Percentiles rank a stretch among this genome's conserved stretches.
Conservation (phyloP, 2,888 invertebrate species). For the Anoplius nigerrimus region DNA sequence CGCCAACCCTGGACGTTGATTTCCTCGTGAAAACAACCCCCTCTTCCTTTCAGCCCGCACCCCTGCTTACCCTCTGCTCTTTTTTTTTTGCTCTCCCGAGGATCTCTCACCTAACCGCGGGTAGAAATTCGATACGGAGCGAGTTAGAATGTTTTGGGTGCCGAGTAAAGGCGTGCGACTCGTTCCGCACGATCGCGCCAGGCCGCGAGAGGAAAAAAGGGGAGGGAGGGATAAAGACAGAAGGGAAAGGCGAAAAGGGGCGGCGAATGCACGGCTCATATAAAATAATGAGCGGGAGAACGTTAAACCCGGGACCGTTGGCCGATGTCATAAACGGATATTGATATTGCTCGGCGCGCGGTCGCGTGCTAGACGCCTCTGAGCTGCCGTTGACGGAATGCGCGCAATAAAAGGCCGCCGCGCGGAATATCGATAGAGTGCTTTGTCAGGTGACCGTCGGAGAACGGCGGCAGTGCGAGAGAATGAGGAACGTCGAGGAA, state of each 20-base stretch:
- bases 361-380: too few species aligned
- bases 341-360: conserved; percentile 48
- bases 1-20: too few species aligned
- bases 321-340: conserved; percentile 57
- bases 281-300: conserved; percentile 46
- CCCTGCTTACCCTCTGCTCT: too few species aligned
- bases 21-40: background rate
- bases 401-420: background rate
- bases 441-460: too few species aligned
- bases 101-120: background rate
- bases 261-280: conserved; percentile 35
- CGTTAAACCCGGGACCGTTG: conserved; percentile 42
- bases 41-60: background rate
- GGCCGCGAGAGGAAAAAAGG: conserved; percentile 33
- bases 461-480: too few species aligned
- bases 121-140: background rate
- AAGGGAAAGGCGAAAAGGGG: conserved; percentile 39
- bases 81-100: background rate
- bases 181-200: conserved; percentile 35
- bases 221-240: background rate
- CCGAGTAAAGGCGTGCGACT: conserved; percentile 2
- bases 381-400: conserved; percentile 23
- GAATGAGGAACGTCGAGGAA: too few species aligned
- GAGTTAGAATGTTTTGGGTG: background rate
- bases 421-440: background rate